Percentiles rank a stretch among this genome's conserved stretches.
phyloP scores from a whole-genome alignment of 2,797 vertebrate species.

The Erpetoichthys calabaricus region DNA sequence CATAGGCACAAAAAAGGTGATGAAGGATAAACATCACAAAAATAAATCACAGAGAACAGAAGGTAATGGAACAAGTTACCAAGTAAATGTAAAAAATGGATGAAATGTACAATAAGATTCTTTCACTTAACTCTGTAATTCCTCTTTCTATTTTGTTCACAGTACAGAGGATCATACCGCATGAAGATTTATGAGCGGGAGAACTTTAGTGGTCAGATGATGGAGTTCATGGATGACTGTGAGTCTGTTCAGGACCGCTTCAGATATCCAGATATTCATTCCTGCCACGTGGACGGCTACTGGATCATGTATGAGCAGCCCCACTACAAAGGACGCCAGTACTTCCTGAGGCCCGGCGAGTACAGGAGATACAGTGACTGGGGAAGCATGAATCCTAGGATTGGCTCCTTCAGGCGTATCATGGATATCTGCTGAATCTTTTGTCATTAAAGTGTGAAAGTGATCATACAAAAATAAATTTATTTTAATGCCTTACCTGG shows the following conservation, averaged over 20 bases:
- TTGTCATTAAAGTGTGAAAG: no score
- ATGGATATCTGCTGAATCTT: constrained; percentile 17
- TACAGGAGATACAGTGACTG: constrained; percentile 61
- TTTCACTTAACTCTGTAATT: no score
- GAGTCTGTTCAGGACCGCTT: constrained; percentile 64
- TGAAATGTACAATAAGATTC: no score
- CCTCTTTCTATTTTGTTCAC: constrained; percentile 7
- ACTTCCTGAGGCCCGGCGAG: constrained; percentile 53
- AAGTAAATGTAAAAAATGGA: no score
- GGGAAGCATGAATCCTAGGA: constrained; percentile 55
- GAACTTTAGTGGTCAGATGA: constrained; percentile 58
- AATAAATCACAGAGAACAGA: no score
- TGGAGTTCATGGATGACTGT: constrained; percentile 66
- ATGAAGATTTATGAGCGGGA: constrained; percentile 61
- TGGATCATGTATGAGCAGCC: constrained; percentile 69
- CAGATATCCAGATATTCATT: constrained; percentile 61
- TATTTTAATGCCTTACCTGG: no score
- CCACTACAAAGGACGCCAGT: constrained; percentile 58
- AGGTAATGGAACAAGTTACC: no score
- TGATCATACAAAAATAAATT: no score
- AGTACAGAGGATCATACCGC: constrained; percentile 59
- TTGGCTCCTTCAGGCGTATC: constrained; percentile 61
- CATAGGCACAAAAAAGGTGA: no score
- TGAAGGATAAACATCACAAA: no score
- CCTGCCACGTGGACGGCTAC: constrained; percentile 57